phyloP scores from a whole-genome alignment of 2,888 invertebrate species.

The Drosophila pseudotalamancana region DNA sequence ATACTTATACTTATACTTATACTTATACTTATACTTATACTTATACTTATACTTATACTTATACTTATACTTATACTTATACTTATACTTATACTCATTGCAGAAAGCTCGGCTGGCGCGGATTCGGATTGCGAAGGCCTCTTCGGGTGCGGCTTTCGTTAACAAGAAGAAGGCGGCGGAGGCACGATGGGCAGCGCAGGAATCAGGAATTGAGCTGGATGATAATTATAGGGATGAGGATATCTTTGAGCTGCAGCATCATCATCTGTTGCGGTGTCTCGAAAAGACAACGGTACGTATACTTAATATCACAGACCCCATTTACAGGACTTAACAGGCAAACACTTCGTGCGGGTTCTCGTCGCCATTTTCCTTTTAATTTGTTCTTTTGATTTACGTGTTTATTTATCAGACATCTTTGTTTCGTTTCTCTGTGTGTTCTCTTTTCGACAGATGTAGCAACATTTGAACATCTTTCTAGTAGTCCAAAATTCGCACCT shows the following conservation, averaged over 20 bases:
- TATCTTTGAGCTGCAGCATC: constrained; percentile 99
- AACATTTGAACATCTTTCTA: constrained; percentile 74
- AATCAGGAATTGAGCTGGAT: constrained; percentile 95
- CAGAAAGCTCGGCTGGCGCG: constrained; percentile 99
- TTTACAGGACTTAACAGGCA: constrained; percentile 28
- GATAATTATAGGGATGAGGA: constrained; percentile 96
- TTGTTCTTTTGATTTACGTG: constrained; percentile 39
- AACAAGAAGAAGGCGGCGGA: constrained; percentile 99
- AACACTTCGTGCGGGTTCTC: constrained; percentile 8
- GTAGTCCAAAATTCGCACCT: constrained; percentile 62
- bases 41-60: no score
- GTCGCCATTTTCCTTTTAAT: constrained; percentile 4
- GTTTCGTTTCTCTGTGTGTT: constrained; percentile 51
- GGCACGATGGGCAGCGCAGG: constrained; percentile 95
- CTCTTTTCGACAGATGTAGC: constrained; percentile 74
- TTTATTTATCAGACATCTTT: constrained; percentile 58
- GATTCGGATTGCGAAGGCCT: constrained; percentile 99
- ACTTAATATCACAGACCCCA: neutral
- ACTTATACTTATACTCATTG: neutral
- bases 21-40: no score
- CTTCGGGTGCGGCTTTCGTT: constrained; percentile 99
- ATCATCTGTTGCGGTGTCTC: constrained; percentile 97
- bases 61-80: no score
- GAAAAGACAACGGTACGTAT: constrained; percentile 97
- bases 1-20: no score